These are phyloP conservation scores for Siderastrea radians DNA, from an alignment of 92 coral and sea anemone species.

Conservation along the genomic window DNA sequence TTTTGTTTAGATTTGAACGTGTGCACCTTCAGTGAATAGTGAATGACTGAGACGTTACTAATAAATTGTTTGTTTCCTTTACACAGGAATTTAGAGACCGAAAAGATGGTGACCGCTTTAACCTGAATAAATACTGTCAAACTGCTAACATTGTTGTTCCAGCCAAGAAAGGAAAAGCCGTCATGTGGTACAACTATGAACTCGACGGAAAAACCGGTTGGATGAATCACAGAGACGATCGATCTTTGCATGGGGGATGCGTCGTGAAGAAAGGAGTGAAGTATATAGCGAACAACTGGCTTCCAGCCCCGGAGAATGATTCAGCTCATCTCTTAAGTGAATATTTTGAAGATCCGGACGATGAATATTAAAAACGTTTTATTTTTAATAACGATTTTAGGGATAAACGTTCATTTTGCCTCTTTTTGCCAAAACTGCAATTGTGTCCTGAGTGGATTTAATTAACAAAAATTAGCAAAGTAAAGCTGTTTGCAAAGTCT, in stretches of 20 bases:
- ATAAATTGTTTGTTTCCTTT: not conserved
- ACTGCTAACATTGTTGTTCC: constrained; percentile 86
- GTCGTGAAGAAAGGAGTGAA: constrained; percentile 91
- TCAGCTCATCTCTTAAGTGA: constrained; percentile 75
- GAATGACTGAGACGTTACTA: no score
- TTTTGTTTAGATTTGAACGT: no score
- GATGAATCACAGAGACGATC: constrained; percentile 91
- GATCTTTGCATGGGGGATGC: constrained; percentile 97
- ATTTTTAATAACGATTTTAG: no score
- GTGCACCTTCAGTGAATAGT: no score
- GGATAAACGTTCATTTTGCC: no score
- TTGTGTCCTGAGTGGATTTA: no score
- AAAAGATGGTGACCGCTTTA: constrained; percentile 86
- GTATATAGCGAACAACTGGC: constrained; percentile 97
- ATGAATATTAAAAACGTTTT: not conserved
- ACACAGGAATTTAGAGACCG: constrained; percentile 92
- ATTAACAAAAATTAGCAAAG: no score
- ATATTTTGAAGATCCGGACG: constrained; percentile 66
- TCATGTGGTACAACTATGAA: constrained; percentile 96
- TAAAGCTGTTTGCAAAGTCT: no score
- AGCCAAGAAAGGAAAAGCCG: constrained; percentile 95
- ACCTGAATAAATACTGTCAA: constrained; percentile 91
- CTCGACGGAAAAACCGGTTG: constrained; percentile 91
- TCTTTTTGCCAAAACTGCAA: no score
- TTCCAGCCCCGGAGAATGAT: constrained; percentile 93